Base-by-base conservation (phyloP, 2,797 vertebrate genomes). In the Helarctos malayanus region DNA sequence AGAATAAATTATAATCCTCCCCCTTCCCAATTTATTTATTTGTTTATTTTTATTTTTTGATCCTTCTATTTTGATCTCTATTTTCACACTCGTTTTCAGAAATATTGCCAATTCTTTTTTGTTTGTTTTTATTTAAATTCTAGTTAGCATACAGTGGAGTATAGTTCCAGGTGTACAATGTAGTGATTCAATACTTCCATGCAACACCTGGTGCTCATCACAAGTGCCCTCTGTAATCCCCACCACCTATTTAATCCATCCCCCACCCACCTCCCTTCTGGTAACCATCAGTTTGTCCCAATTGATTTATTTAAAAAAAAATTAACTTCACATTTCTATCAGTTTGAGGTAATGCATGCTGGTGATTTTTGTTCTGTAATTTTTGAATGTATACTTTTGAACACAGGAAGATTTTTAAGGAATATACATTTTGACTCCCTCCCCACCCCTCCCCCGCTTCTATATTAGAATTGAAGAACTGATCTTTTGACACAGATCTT, bases 401-500 rank as follows among this genome's bases (percentile, higher is more conserved):
- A 65, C 7, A 61, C 14, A 25, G 23, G 47, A 57, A 8, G 52
- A 54, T 21, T 75, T 91, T 82, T 61, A 76, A 78, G 73, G 19
- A 45, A 7, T 47, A 14, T 27, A 56, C 0, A 47, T 78, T 82
- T 89, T 93, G 3, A 68, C 25, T 29, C 5, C 29, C 12, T 56
- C 19, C 10, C 8, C 14, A 21, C 18, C 18, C 29, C 3, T 12
- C 12, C 10, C 32, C 32, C 7, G 35, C 5, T 38, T 95, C 3
- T 73, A 83, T 61, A 27, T 90, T 71, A 41, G 38, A 61, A 56
- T 52, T 73, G 21, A 79, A 69, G 35, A 65, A 38, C 9, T 54
- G 12, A 29, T 65, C 54, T 95, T 85, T 91, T 90, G 71, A 81
- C 57, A 81, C 18, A 52, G 61, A 87, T 93, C 23, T 59, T 94